Evolutionary conservation across 23 tunicate species (phyloP).

Genomic region (Aplidium turbinatum): DNA sequence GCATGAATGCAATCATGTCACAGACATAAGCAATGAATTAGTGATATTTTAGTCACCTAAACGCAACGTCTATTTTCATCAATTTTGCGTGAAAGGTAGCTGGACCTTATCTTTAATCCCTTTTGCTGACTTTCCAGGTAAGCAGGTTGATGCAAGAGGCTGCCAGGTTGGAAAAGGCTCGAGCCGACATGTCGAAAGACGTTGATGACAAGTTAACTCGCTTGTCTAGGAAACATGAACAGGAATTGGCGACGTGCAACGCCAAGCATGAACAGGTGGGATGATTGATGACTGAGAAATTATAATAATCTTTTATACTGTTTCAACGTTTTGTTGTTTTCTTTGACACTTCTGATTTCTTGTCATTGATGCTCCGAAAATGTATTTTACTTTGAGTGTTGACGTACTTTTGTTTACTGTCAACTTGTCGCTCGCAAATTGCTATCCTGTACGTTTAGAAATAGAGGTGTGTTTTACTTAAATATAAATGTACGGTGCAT

Average conservation of each 20-base stretch:
- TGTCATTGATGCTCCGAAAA: not conserved
- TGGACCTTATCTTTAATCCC: not conserved
- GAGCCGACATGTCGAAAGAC: conserved; percentile 69
- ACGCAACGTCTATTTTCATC: too few relatives aligned
- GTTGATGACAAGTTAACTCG: conserved; percentile 55
- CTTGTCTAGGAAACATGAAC: conserved; percentile 65
- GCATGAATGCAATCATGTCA: too few relatives aligned
- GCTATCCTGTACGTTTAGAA: too few relatives aligned
- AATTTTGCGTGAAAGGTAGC: not conserved
- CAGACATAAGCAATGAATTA: too few relatives aligned
- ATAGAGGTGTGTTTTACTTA: too few relatives aligned
- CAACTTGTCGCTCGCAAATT: too few relatives aligned
- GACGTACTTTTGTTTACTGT: too few relatives aligned
- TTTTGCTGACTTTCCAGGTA: conserved; percentile 35
- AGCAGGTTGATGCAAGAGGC: conserved; percentile 52
- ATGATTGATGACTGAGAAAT: not conserved
- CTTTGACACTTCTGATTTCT: not conserved
- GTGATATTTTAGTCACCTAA: too few relatives aligned
- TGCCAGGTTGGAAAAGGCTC: conserved; percentile 56
- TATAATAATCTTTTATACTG: not conserved
- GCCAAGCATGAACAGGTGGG: conserved; percentile 73
- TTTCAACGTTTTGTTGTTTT: not conserved
- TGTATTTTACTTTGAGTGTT: too few relatives aligned
- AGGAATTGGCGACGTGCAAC: conserved; percentile 54
- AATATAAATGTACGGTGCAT: not conserved